A percentile compares a stretch with the other conserved stretches of the same genome.
These are phyloP conservation scores for Periplaneta americana DNA, from an alignment of 1,140 invertebrate species.

Conservation along the genomic window DNA sequence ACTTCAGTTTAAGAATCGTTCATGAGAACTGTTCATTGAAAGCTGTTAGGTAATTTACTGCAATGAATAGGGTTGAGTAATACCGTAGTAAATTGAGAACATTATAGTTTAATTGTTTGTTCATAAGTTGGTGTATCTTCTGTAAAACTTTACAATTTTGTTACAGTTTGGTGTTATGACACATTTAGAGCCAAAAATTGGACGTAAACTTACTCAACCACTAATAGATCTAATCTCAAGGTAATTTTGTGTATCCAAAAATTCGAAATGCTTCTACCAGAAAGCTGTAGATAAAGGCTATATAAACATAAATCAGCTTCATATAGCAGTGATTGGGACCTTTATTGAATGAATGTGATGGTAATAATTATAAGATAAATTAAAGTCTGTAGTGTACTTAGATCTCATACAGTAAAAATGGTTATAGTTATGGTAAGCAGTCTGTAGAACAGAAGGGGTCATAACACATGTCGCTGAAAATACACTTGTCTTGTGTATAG, in stretches of 20 bases:
- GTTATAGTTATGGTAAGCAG: neutral
- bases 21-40: too few relatives aligned
- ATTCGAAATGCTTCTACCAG: neutral
- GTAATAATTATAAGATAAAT: neutral
- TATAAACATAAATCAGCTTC: neutral
- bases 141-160: neutral
- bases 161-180: constrained; percentile 82
- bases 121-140: too few relatives aligned
- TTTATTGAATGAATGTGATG: neutral
- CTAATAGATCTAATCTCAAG: constrained; percentile 87
- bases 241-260: constrained; percentile 41
- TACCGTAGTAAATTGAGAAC: too few relatives aligned
- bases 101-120: too few relatives aligned
- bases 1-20: too few relatives aligned
- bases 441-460: neutral
- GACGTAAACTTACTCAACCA: constrained; percentile 79
- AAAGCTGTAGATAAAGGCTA: neutral
- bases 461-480: neutral
- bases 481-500: neutral
- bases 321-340: neutral
- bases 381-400: neutral
- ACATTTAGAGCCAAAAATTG: constrained; percentile 76
- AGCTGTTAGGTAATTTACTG: too few relatives aligned
- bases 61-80: too few relatives aligned
- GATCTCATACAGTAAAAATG: too few relatives aligned